Evolutionary conservation across 2,113 vertebrate species (phyloP).

Genomic region (Corapipo altera): DNA sequence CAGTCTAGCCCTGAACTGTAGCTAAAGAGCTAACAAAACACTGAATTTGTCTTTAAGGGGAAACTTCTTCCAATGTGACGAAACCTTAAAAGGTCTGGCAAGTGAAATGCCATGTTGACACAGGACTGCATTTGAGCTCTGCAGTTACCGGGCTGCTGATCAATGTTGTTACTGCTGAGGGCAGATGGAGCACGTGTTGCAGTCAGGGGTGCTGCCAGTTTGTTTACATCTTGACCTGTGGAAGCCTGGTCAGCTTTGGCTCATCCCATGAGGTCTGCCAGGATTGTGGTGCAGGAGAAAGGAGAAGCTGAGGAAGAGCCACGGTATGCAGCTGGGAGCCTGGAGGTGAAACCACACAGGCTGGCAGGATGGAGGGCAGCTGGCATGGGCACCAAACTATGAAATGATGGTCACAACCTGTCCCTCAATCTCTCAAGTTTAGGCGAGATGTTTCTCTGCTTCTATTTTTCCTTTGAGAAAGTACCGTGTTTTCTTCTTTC

Average conservation of each 20-base stretch:
- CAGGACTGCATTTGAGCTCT: not conserved
- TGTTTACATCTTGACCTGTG: accelerated
- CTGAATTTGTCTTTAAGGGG: not conserved
- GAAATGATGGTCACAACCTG: not conserved
- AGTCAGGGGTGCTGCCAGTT: too few species aligned
- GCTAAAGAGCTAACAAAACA: not conserved
- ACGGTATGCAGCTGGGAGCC: accelerated
- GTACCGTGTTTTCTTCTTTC: accelerated
- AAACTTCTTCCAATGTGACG: not conserved
- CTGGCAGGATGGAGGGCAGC: not conserved
- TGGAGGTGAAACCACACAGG: accelerated
- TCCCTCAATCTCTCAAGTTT: not conserved
- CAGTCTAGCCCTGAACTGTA: not conserved
- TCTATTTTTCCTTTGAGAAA: not conserved
- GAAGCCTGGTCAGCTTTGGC: not conserved
- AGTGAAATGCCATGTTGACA: not conserved
- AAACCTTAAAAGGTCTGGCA: not conserved
- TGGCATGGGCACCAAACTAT: not conserved
- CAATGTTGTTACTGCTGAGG: not conserved
- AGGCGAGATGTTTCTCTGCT: not conserved
- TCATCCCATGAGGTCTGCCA: not conserved
- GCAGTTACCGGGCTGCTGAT: not conserved
- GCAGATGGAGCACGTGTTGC: not conserved
- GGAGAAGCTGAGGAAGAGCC: not conserved
- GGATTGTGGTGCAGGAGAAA: not conserved